Evolutionary conservation across 2,888 invertebrate species (phyloP), one percentile per base, ranked within the genome.

Genomic region (Hypomecis punctinalis): DNA sequence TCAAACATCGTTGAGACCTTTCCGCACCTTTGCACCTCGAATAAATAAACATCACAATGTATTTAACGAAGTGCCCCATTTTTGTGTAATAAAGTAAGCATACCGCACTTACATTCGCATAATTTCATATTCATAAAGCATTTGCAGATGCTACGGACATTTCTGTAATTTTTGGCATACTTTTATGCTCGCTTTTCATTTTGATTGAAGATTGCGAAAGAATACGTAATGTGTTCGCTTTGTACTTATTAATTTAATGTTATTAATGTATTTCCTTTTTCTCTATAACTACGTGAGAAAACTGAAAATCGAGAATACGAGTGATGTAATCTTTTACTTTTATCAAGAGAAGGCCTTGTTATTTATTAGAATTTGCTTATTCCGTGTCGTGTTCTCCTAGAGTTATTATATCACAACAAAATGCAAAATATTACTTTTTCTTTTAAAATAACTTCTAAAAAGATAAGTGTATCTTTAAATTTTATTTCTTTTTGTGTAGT

Each of bases 1-100:
- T 84, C 86, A 86, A 88, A 88, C 88, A 86, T 84, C 79, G 80
- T 73, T 77, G 77, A 76, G 83, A 83, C 83, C 86, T 85, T 84
- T 85, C 85, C 82, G 82, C 88, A 84, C 86, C 84, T 86, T 76
- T 79, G 74, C 77, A 76, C 79, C 74, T 75, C 79, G 79, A 84
- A 85, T 84, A 86, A 84, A 85, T 86, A 85, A 85, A 84, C 81
- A 82, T 78, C 81, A 81, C 85, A 80, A 83, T 79, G 76, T 84
- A 76, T 82, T 83, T 79, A 81, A 73, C 76, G 63, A 69, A 76
- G 75, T 75, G 68, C 56, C 62, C 67, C 66, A 72, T 71, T 73
- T 76, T 77, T 72, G 67, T 59, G 56, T 63, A 53, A 63, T 58
- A 63, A 48, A 60, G 43, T 35, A 61, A 52, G 42, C 49, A 57